These are phyloP conservation scores for Urocynchramus pylzowi DNA, from an alignment of 2,113 vertebrate genomes.

Conservation along the genomic window DNA sequence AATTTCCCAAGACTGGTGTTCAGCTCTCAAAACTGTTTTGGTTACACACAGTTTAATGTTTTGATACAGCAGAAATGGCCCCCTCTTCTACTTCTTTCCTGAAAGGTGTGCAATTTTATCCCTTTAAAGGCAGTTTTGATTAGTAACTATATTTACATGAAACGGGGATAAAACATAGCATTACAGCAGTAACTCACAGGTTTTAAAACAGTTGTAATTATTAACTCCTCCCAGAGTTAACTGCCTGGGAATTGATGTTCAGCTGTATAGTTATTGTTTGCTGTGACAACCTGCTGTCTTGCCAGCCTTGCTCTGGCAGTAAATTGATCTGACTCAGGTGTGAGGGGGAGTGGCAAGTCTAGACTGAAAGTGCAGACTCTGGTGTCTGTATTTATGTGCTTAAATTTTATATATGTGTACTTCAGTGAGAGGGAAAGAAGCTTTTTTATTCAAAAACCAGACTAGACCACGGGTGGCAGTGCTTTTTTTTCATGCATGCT, in stretches of 20 bases:
- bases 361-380: not conserved
- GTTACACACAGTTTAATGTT: not conserved
- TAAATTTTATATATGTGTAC: not conserved
- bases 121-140: not conserved
- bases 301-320: not conserved
- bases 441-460: not conserved
- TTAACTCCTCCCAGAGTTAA: not conserved
- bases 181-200: not conserved
- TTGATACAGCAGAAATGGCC: not conserved
- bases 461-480: not conserved
- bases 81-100: not conserved
- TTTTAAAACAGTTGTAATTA: not conserved
- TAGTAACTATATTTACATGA: not conserved
- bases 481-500: not conserved
- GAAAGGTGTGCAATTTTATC: not conserved
- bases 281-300: not conserved
- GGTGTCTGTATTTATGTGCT: not conserved
- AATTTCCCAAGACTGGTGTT: not conserved
- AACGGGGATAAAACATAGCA: not conserved
- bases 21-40: not conserved
- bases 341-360: conserved; percentile 6
- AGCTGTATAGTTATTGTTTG: not conserved
- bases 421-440: not conserved
- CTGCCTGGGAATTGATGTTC: not conserved
- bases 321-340: conserved; percentile 24